phyloP scores from a whole-genome alignment of 2,113 vertebrate genomes.

The Suncus etruscus region DNA sequence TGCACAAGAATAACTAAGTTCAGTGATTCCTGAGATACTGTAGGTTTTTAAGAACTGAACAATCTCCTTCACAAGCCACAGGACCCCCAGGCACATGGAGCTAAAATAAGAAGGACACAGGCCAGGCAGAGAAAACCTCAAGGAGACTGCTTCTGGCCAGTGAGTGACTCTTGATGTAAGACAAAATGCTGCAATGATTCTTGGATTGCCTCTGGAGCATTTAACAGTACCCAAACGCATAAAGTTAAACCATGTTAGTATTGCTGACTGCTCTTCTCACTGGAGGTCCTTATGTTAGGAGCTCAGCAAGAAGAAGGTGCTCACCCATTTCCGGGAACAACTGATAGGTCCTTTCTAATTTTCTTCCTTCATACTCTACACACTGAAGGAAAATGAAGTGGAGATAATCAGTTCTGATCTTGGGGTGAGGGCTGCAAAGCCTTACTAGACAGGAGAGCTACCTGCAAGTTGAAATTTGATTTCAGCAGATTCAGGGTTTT shows the following conservation, averaged over 20 bases:
- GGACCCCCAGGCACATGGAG: not conserved
- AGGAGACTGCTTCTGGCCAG: not conserved
- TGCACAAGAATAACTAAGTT: not conserved
- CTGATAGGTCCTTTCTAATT: not conserved
- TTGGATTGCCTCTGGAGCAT: not conserved
- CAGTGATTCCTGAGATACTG: not conserved
- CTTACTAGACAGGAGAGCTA: not conserved
- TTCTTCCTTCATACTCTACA: not conserved
- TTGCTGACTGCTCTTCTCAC: not conserved
- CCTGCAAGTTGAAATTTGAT: slow-evolving; percentile 27
- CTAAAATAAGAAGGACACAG: not conserved
- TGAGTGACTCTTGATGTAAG: not conserved
- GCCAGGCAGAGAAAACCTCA: not conserved
- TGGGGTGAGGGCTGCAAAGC: not conserved
- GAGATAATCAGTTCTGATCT: not conserved
- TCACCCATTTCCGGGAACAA: not conserved
- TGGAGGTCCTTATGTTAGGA: rapidly evolving
- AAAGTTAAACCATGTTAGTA: not conserved
- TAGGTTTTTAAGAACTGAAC: not conserved
- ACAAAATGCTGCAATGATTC: not conserved
- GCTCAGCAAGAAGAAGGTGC: not conserved
- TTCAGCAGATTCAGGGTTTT: not conserved
- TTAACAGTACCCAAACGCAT: not conserved
- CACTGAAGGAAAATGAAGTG: not conserved
- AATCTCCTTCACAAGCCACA: not conserved